These are phyloP conservation scores for Drosophila austrosaltans DNA, from an alignment of 2,888 invertebrate genomes.

Conservation along the genomic window DNA sequence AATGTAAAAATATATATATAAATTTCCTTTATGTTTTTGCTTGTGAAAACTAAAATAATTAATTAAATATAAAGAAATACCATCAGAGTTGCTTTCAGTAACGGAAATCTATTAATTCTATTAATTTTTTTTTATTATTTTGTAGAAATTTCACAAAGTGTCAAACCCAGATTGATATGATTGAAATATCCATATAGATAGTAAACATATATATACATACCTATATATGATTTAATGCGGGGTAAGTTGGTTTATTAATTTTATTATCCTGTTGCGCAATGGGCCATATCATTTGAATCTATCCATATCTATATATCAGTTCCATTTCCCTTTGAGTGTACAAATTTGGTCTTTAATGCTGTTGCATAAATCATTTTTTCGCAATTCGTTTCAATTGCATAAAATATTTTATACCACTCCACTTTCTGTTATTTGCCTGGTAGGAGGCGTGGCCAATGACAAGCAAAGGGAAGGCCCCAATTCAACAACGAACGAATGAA, in stretches of 20 bases:
- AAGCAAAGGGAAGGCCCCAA: constrained; percentile 33
- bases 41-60: no score
- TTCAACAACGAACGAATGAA: not conserved
- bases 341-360: constrained; percentile 78
- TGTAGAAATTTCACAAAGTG: not conserved
- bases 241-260: constrained; percentile 29
- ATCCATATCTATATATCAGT: constrained; percentile 59
- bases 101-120: not conserved
- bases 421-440: constrained; percentile 36
- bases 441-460: constrained; percentile 54
- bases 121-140: not conserved
- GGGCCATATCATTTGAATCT: constrained; percentile 48
- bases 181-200: not conserved
- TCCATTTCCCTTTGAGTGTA: constrained; percentile 53
- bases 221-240: not conserved
- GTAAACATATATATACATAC: not conserved
- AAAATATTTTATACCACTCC: constrained; percentile 61
- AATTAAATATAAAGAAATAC: no score
- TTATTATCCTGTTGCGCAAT: constrained; percentile 24
- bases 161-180: not conserved
- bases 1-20: no score
- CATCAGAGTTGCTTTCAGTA: no score
- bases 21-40: no score
- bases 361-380: constrained; percentile 79
- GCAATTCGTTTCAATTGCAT: constrained; percentile 73